These are phyloP conservation scores for Brachypodius melanocephalos DNA, from an alignment of 2,113 vertebrate species.

Conservation along the genomic window DNA sequence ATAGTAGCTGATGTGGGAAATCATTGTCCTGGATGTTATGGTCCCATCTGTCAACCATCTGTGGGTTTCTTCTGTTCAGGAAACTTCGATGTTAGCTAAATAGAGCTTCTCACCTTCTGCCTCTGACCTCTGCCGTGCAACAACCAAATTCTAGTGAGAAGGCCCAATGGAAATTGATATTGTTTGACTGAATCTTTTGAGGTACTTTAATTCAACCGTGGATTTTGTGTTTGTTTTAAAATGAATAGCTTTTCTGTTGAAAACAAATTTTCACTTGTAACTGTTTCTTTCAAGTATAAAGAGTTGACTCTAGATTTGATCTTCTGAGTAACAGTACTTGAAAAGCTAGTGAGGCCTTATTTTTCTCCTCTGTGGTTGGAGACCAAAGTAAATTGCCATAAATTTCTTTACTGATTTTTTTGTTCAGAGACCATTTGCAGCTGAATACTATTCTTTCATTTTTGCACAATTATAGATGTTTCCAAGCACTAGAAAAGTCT, in stretches of 20 bases:
- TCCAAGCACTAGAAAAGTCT: not conserved
- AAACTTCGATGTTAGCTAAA: not conserved
- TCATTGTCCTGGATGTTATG: not conserved
- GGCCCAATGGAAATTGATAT: not conserved
- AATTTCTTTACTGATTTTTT: not conserved
- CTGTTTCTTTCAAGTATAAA: not conserved
- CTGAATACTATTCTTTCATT: not conserved
- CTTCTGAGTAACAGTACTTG: not conserved
- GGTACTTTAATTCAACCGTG: not conserved
- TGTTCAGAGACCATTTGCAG: not conserved
- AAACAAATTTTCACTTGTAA: not conserved
- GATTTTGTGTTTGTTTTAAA: not conserved
- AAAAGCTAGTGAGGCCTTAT: not conserved
- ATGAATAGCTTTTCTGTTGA: not conserved
- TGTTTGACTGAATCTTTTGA: not conserved
- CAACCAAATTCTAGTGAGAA: not conserved
- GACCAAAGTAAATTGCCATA: not conserved
- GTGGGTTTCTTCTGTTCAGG: not conserved
- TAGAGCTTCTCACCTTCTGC: not conserved
- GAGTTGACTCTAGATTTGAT: not conserved
- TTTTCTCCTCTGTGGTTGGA: not conserved
- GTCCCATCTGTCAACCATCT: not conserved
- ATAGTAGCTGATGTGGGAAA: not conserved
- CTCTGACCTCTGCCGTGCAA: not conserved
- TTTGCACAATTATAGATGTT: not conserved